Base-by-base conservation (phyloP, 2,888 invertebrate species). In the Petrolisthes cinctipes region DNA sequence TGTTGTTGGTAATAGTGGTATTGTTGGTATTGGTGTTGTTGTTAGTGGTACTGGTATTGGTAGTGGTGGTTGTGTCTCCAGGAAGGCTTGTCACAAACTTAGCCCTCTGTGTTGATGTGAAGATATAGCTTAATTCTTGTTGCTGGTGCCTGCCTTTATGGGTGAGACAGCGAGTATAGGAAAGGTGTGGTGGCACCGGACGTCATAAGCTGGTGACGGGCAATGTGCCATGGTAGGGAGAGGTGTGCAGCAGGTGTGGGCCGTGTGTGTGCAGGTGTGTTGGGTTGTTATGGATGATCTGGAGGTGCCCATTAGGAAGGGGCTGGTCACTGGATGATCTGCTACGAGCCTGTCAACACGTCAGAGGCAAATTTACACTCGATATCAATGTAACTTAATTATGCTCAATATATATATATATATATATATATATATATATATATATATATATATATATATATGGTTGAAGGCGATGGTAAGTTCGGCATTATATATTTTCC, bases 131-230 rank as follows among this genome's bases (percentile, higher is more conserved):
- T 14, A 86, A 78, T n/a, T 76, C 83, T 17, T 82, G 86, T 14
- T 86, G 75, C 0, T 66, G 71, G 37, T 37, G 37, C 2, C 37
- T 37, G 61, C 86, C 83, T n/a, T 83, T 68, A 4, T 83, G 68
- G 4, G 78, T 56, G 71, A 61, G 23, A 9, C 79, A 68, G 17
- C 76, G 82, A 17, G 57, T 37, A 4, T 37, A 79, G 68, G 53
- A 17, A 51, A 76, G 57, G 37, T 20, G 71, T 53, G 57, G 57
- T 14, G 86, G 78, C 83, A 68, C 83, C 82, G 86, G 83, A 14
- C 83, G 86, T 86, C 86, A 86, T 86, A 86, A 86, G 79, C 79
- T 86, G 79, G 86, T 83, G 76, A 79, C 79, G 5, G 86, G 86
- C 71, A 83, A 61, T 20, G 82, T 68, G 51, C 78, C 86, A 56